Conservation (phyloP, 2,888 invertebrate species). For the Masnerella sp. region DNA sequence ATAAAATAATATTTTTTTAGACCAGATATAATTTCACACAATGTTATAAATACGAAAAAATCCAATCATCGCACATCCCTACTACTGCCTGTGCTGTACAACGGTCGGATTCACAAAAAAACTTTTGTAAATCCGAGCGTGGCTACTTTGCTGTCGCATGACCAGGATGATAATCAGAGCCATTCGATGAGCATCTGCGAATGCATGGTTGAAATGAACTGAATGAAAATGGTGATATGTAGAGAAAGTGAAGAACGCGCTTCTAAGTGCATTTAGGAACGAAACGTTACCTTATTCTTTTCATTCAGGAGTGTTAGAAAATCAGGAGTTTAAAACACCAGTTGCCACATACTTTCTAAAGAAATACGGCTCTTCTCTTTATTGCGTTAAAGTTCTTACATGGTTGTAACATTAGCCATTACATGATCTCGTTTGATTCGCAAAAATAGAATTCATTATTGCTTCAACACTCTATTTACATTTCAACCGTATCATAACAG, state of each 20-base stretch:
- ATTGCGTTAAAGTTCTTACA: slow-evolving; percentile 56
- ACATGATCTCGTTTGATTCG: slow-evolving; percentile 52
- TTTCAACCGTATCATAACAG: slow-evolving; percentile 62
- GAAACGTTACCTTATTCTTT: slow-evolving; percentile 55
- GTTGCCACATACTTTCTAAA: slow-evolving; percentile 56
- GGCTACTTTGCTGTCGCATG: slow-evolving; percentile 24
- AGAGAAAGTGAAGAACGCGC: slow-evolving; percentile 60
- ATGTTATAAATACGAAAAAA: too few species aligned
- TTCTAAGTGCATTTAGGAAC: slow-evolving; percentile 60
- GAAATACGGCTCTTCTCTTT: slow-evolving; percentile 54
- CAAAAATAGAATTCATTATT: slow-evolving; percentile 58
- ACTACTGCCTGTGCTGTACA: too few species aligned
- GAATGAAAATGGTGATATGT: slow-evolving; percentile 60
- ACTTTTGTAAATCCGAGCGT: too few species aligned
- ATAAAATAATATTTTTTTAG: too few species aligned
- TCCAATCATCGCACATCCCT: too few species aligned
- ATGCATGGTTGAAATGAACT: slow-evolving; percentile 59
- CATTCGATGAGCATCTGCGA: slow-evolving; percentile 53
- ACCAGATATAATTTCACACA: too few species aligned
- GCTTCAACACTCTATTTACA: slow-evolving; percentile 62
- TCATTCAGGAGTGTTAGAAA: slow-evolving; percentile 60
- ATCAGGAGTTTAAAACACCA: slow-evolving; percentile 53
- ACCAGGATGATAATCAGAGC: slow-evolving; percentile 50
- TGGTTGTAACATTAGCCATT: slow-evolving; percentile 48
- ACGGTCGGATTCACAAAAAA: too few species aligned